Evolutionary conservation across 1,140 invertebrate genomes (phyloP).

Genomic region (Drosophila pallidifrons): DNA sequence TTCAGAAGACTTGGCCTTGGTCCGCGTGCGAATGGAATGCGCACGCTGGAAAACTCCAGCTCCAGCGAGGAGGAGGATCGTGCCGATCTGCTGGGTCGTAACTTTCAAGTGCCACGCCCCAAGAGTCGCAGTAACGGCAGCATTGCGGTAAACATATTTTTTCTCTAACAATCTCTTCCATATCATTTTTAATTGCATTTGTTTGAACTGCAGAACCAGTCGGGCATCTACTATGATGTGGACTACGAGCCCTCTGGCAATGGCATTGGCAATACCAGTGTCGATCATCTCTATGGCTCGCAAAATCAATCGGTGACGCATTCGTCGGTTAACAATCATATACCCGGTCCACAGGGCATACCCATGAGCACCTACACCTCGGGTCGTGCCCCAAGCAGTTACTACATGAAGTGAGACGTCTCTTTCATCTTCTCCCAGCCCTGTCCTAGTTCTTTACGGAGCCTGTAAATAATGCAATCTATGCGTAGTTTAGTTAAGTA

Average conservation of each 20-base stretch:
- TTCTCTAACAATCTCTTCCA: neutral
- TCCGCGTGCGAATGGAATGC: slow-evolving; percentile 82
- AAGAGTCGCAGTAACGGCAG: slow-evolving; percentile 91
- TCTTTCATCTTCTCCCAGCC: neutral
- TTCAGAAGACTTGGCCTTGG: slow-evolving; percentile 84
- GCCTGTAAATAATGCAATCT: slow-evolving; percentile 71
- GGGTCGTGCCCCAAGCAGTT: slow-evolving; percentile 84
- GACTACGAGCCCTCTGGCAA: slow-evolving; percentile 91
- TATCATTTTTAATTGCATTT: slow-evolving; percentile 11
- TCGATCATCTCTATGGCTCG: slow-evolving; percentile 79
- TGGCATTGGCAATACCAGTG: slow-evolving; percentile 79
- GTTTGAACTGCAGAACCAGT: slow-evolving; percentile 89
- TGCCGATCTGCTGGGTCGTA: slow-evolving; percentile 89
- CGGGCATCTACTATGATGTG: slow-evolving; percentile 94
- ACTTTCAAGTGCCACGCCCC: slow-evolving; percentile 90
- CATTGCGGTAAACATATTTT: slow-evolving; percentile 87
- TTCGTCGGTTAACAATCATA: slow-evolving; percentile 84
- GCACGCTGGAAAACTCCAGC: slow-evolving; percentile 87
- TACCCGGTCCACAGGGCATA: slow-evolving; percentile 87
- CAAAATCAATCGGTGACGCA: slow-evolving; percentile 78
- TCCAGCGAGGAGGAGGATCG: slow-evolving; percentile 90
- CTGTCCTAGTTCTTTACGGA: slow-evolving; percentile 12
- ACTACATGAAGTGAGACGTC: slow-evolving; percentile 79
- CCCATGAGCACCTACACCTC: slow-evolving; percentile 89
- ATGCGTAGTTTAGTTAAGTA: slow-evolving; percentile 38